Evolutionary conservation across 2,888 invertebrate species (phyloP), one percentile per base, ranked within the genome.

Genomic region (Labia minor): DNA sequence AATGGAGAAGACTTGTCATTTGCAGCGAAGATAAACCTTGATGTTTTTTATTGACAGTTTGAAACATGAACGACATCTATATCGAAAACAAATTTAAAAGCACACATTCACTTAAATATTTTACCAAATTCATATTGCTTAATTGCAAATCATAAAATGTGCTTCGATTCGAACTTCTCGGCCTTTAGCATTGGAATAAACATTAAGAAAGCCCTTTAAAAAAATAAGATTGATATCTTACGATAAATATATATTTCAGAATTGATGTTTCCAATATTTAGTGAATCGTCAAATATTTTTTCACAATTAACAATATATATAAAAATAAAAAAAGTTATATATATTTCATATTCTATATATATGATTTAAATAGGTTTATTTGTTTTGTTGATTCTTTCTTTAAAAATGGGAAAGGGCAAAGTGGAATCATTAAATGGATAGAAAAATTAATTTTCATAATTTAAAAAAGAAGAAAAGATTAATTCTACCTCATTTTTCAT

Each of bases 241-340:
- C 14, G 49, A 49, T 49, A 49, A n/a, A 49, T 49, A 49, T 49
- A 49, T 49, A 49, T 49, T 49, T 49, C 49, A 49, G 2, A 49
- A 49, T 49, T 49, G 49, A 49, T 49, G 49, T 49, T 49, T 49
- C 49, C 49, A 49, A 49, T n/a, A 49, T 49, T 49, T 49, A 49
- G 49, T 49, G 49, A 49, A 49, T 49, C 49, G 49, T 49, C 49
- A 49, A 49, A 49, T 49, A 49, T 49, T 49, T 49, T 49, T 49
- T 49, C 49, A 49, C 49, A 49, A 49, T 49, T 49, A 49, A 49
- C 3, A 49, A 49, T 4, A 10, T 16, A 49, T 49, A 49, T 10
- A 49, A 10, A 49, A 8, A 49, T 49, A 49, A n/a, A 49, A n/a
- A 14, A 8, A 33, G 6, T 33, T 33, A 10, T 49, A 49, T 49